These are phyloP conservation scores for Circaetus gallicus DNA, from an alignment of 2,113 vertebrate species.

Conservation along the genomic window DNA sequence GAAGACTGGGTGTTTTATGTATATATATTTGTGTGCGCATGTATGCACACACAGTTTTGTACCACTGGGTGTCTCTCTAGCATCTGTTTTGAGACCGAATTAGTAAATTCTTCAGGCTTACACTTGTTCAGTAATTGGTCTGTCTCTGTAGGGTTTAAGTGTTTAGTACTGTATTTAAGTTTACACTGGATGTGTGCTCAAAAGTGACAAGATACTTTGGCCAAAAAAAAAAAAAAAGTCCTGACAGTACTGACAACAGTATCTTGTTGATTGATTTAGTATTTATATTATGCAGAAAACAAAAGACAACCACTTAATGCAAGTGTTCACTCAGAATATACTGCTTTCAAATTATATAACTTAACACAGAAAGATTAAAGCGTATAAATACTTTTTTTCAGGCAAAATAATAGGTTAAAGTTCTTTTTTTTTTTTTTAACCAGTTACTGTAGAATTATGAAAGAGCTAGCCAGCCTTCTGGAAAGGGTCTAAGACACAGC, in stretches of 20 bases:
- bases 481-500: neutral
- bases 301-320: neutral
- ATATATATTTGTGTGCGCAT: rapidly evolving
- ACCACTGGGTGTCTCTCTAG: slow-evolving; percentile 61
- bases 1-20: neutral
- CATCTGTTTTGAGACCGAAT: neutral
- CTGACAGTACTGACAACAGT: neutral
- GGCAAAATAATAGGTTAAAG: neutral
- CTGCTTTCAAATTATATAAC: neutral
- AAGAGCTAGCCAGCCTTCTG: neutral
- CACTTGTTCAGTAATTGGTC: neutral
- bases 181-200: neutral
- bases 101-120: neutral
- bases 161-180: neutral
- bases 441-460: neutral
- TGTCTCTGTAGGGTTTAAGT: neutral
- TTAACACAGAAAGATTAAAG: neutral
- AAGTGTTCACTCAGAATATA: neutral
- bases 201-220: neutral
- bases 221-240: neutral
- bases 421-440: neutral
- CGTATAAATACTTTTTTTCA: neutral
- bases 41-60: neutral
- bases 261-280: neutral
- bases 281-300: neutral